Percentiles rank a stretch among this genome's conserved stretches.
These are phyloP conservation scores for Tiliacea citrago DNA, from an alignment of 2,888 invertebrate species.

Conservation along the genomic window DNA sequence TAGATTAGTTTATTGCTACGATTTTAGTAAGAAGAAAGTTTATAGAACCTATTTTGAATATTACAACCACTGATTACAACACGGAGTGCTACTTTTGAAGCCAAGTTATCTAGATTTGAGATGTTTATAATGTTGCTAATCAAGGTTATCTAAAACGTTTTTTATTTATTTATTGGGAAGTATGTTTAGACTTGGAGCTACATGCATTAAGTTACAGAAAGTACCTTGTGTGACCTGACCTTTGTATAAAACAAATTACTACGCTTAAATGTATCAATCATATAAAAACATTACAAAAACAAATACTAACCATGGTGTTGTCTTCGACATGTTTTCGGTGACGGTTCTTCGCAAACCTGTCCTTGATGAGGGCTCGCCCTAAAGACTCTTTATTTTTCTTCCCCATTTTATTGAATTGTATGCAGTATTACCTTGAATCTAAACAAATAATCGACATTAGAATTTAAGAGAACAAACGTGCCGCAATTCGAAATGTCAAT, in stretches of 20 bases:
- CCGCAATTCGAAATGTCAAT: constrained; percentile 29
- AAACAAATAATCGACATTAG: neutral
- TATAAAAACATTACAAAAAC: constrained; percentile 27
- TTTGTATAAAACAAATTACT: neutral
- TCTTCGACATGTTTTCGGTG: constrained; percentile 92
- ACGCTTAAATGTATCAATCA: neutral
- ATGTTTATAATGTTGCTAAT: neutral
- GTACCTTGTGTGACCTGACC: neutral
- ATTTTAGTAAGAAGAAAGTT: neutral
- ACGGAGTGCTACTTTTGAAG: constrained; percentile 10
- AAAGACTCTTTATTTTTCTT: constrained; percentile 93
- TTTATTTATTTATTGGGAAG: neutral
- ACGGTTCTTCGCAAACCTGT: constrained; percentile 93
- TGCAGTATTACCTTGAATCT: constrained; percentile 13
- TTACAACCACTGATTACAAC: neutral
- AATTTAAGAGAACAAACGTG: constrained; percentile 18
- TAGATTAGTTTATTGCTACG: neutral
- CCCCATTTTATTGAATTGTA: constrained; percentile 89
- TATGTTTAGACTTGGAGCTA: neutral
- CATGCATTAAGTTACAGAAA: neutral
- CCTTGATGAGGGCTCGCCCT: constrained; percentile 94
- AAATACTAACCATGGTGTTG: constrained; percentile 92
- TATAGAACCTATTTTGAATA: neutral
- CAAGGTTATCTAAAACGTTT: constrained; percentile 26
- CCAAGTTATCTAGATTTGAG: neutral